Evolutionary conservation across 2,113 vertebrate species (phyloP).

Genomic region (Okapia johnstoni): DNA sequence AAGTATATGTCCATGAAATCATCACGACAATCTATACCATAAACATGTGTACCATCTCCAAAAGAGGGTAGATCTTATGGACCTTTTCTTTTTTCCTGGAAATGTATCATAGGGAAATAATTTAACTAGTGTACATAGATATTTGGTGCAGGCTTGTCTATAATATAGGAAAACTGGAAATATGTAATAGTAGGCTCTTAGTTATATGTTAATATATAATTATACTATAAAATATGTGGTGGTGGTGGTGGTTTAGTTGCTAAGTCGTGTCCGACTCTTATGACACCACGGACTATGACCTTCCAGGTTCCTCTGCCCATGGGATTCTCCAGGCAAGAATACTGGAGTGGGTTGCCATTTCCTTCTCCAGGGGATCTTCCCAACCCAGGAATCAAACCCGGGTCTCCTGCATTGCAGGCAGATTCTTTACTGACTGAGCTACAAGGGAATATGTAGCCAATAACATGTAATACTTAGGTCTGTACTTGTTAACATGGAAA

Average conservation of each 20-base stretch:
- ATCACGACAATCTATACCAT: background rate
- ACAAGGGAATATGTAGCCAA: background rate
- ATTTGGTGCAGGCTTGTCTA: background rate
- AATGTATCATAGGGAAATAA: background rate
- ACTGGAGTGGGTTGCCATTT: background rate
- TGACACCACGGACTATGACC: background rate
- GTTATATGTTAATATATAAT: background rate
- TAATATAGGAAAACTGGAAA: background rate
- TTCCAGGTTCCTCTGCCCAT: background rate
- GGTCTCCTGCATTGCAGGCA: background rate
- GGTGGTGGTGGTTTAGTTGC: background rate
- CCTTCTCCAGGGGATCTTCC: background rate
- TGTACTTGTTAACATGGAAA: background rate
- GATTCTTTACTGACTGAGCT: background rate
- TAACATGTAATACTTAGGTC: background rate
- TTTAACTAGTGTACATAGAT: background rate
- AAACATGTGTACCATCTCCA: background rate
- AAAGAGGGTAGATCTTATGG: background rate
- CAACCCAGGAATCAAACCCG: background rate
- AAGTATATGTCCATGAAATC: background rate
- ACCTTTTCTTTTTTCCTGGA: background rate
- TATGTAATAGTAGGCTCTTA: background rate
- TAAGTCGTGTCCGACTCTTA: background rate
- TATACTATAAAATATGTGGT: background rate
- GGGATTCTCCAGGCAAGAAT: background rate